These are phyloP conservation scores for Anolis sagrei DNA, from an alignment of 2,113 vertebrate genomes.

Conservation along the genomic window DNA sequence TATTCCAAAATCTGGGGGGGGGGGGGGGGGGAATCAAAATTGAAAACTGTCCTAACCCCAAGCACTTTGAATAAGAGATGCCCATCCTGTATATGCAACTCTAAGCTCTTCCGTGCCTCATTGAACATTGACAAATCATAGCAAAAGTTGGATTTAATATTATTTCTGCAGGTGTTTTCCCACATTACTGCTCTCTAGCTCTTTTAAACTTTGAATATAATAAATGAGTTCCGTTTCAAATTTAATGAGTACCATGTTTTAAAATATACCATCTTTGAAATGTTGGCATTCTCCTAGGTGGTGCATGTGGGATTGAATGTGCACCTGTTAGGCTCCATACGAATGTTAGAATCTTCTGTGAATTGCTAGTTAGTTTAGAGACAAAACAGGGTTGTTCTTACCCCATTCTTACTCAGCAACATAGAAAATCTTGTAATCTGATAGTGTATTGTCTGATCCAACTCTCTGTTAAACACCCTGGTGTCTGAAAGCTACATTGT, in stretches of 20 bases:
- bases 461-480: neutral
- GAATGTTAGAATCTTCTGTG: neutral
- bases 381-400: neutral
- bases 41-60: too few species aligned
- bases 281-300: neutral
- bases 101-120: constrained; percentile 29
- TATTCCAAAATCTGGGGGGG: too few species aligned
- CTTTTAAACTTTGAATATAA: neutral
- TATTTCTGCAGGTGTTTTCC: neutral
- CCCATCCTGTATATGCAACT: neutral
- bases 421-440: neutral
- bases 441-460: neutral
- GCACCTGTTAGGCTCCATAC: neutral
- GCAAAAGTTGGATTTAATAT: neutral
- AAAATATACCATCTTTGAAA: neutral
- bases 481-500: neutral
- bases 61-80: too few species aligned
- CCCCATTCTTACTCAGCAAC: neutral
- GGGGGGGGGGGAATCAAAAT: too few species aligned
- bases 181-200: neutral
- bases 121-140: constrained; percentile 8
- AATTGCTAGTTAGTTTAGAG: neutral
- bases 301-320: neutral
- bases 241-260: constrained; percentile 13
- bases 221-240: neutral